Base-by-base conservation (phyloP, 1,140 invertebrate genomes). In the Chironomus tepperi region DNA sequence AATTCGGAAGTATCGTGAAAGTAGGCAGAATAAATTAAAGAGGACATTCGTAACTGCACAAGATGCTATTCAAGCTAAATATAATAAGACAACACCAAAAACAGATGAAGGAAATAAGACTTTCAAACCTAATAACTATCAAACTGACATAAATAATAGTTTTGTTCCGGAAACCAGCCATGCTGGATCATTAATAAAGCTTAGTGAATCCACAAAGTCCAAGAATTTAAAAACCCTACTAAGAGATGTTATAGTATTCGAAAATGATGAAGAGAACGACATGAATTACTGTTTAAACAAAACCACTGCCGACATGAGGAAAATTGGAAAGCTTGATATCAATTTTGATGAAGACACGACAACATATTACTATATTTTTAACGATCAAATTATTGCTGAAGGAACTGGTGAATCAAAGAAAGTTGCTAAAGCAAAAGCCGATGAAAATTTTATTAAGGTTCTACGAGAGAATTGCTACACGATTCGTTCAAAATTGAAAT, bases 1-100 rank as follows among this genome's bases (percentile, higher is more conserved):
- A 10, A 70, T 70, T 1, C 83, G 84, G 34, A 78, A 79, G 76
- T 70, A 70, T 15, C 91, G 89, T 78, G 85, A 89, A 73, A 85
- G 89, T 70, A 89, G 87, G 76, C 84, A 90, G 43, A 88, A 89
- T 76, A 85, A 83, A 64, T 91, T 91, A 9, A 88, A 93, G 78
- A 83, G 91, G 74, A 92, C 90, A 0, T 93, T 93, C 83, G 89
- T 93, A 0, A 83, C 87, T 78, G 92, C 91, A 3, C n/a, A 9
- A 18, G 18, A 0, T 70, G 9, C 9, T 5, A 70, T 9, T 10
- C 16, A 70, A 70, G 0, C 65, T 1, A 12, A 12, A 7, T 3
- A 47, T 2, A 47, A 70, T 3, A 18, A 70, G 18, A 70, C 12
- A 12, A 3, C 1, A 12, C 15, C 47, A 57, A 57, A 5, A 7